phyloP scores from a whole-genome alignment of 2,888 invertebrate species.

The Synanthedon andrenaeformis region DNA sequence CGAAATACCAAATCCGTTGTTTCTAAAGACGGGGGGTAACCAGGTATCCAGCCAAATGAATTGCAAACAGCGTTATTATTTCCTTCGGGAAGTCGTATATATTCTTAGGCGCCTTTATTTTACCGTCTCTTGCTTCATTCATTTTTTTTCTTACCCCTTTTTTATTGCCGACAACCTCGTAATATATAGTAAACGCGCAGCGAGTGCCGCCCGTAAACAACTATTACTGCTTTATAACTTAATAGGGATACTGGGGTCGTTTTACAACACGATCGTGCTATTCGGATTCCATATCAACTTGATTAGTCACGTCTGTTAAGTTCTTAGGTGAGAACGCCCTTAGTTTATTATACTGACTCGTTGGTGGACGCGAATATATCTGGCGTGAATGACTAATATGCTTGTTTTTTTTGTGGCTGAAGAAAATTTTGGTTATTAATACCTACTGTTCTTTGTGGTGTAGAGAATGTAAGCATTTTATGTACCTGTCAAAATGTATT shows the following conservation, averaged over 20 bases:
- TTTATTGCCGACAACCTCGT: slow-evolving; percentile 65
- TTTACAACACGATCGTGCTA: neutral
- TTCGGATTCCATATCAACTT: neutral
- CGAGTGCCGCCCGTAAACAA: slow-evolving; percentile 63
- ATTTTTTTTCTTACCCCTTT: slow-evolving; percentile 62
- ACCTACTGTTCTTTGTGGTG: no score
- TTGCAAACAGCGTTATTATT: slow-evolving; percentile 73
- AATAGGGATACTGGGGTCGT: slow-evolving; percentile 38
- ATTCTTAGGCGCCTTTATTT: slow-evolving; percentile 66
- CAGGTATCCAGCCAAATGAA: slow-evolving; percentile 69
- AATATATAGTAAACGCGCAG: slow-evolving; percentile 67
- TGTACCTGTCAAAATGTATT: no score
- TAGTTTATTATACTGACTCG: no score
- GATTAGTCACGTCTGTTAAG: no score
- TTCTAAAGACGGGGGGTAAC: slow-evolving; percentile 57
- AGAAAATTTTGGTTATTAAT: no score
- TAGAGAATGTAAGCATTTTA: no score
- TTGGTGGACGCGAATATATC: no score
- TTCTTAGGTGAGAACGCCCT: no score
- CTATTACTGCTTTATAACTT: slow-evolving; percentile 49
- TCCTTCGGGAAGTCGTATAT: slow-evolving; percentile 71
- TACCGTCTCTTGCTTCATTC: slow-evolving; percentile 62
- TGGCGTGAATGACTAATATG: no score
- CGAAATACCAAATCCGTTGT: slow-evolving; percentile 52
- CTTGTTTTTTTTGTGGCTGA: no score